A percentile compares a stretch with the other conserved stretches of the same genome.
These are phyloP conservation scores for Drosophila arizonae DNA, from an alignment of 1,140 invertebrate species.

Conservation along the genomic window DNA sequence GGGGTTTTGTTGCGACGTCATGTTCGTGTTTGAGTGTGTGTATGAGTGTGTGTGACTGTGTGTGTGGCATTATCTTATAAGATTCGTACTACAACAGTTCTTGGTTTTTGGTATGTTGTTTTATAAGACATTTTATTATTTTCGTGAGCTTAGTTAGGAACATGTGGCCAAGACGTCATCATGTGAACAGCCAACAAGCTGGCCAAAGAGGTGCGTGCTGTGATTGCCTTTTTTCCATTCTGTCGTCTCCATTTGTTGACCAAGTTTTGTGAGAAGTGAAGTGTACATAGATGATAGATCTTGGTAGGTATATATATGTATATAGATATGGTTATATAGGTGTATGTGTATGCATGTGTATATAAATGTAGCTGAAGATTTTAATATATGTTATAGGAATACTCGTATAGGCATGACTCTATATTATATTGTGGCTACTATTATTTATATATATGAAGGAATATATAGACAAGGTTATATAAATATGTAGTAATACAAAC, in stretches of 20 bases:
- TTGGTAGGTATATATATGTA: background rate
- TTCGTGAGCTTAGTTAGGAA: slow-evolving; percentile 7
- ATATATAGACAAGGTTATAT: background rate
- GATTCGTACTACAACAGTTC: background rate
- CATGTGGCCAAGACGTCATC: slow-evolving; percentile 31
- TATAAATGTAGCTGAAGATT: background rate
- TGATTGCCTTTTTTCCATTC: background rate
- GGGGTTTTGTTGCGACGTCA: slow-evolving; percentile 7
- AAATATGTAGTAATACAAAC: too few relatives aligned
- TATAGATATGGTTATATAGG: background rate
- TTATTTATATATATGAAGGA: background rate
- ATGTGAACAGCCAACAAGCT: slow-evolving; percentile 13
- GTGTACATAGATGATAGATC: background rate
- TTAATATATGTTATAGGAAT: too few relatives aligned
- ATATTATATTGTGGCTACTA: too few relatives aligned
- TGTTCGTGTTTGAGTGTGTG: background rate
- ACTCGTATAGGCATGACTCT: too few relatives aligned
- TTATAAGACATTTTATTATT: slow-evolving; percentile 1
- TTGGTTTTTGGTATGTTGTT: background rate
- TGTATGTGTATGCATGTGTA: background rate
- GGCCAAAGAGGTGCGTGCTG: slow-evolving; percentile 1
- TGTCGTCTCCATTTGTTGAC: background rate
- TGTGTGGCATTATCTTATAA: background rate
- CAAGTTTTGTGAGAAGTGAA: background rate
- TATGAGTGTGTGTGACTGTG: too few relatives aligned